Conservation (phyloP, 2,113 vertebrate genomes). For the Nipponia nippon region DNA sequence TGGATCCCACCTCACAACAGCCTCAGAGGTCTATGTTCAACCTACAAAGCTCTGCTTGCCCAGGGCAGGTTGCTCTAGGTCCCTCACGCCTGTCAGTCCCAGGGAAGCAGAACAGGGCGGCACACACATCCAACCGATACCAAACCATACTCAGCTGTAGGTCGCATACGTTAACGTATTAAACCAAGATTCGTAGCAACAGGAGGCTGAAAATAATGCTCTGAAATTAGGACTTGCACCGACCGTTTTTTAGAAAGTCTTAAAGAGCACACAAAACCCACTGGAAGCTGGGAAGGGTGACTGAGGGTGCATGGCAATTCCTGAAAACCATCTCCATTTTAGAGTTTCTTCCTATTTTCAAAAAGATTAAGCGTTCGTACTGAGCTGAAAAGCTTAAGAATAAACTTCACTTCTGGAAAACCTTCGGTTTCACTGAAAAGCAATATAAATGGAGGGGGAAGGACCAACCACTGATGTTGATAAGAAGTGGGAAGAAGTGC, state of each 20-base stretch:
- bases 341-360: neutral
- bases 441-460: neutral
- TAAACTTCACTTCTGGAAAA: neutral
- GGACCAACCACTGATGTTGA: neutral
- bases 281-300: neutral
- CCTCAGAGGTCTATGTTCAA: neutral
- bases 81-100: neutral
- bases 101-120: neutral
- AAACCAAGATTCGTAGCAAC: neutral
- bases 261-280: neutral
- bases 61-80: neutral
- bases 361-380: neutral
- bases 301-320: neutral
- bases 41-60: neutral
- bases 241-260: neutral
- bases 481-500: neutral
- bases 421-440: neutral
- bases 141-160: rapidly evolving
- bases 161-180: no score
- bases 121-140: neutral
- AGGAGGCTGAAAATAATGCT: neutral
- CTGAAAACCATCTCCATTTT: neutral
- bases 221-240: neutral
- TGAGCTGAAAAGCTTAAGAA: neutral
- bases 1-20: neutral